phyloP scores from a whole-genome alignment of 2,888 invertebrate species.

The Thumatha senex region DNA sequence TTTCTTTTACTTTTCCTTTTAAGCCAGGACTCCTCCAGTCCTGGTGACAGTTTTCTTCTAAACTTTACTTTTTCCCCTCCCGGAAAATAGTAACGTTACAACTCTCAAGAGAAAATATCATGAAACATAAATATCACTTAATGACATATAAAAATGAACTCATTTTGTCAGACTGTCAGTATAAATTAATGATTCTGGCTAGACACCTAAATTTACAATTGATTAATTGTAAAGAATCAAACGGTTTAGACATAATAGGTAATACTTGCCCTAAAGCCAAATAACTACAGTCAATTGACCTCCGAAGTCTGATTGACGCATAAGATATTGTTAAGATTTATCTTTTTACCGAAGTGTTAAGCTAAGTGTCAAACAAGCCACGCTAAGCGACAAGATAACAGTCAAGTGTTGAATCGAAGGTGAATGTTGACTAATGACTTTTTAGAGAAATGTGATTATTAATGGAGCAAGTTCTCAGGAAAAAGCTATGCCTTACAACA shows the following conservation, averaged over 20 bases:
- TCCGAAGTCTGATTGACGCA: conserved; percentile 37
- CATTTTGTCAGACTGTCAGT: too few relatives aligned
- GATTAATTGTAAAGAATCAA: conserved; percentile 14
- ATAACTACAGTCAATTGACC: conserved; percentile 17
- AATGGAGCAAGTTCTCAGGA: too few relatives aligned
- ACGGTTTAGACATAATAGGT: conserved; percentile 1
- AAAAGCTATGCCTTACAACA: too few relatives aligned
- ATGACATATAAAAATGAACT: too few relatives aligned
- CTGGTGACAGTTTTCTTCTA: too few relatives aligned
- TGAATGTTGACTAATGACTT: conserved; percentile 2
- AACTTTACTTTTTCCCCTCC: too few relatives aligned
- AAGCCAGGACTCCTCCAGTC: too few relatives aligned
- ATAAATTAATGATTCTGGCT: neutral
- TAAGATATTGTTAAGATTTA: conserved; percentile 23
- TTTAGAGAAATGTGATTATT: neutral
- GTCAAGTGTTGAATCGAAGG: conserved; percentile 6
- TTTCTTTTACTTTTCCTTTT: too few relatives aligned
- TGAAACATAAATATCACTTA: too few relatives aligned
- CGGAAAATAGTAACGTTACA: too few relatives aligned
- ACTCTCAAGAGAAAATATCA: too few relatives aligned
- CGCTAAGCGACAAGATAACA: conserved; percentile 16
- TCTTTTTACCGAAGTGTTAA: conserved; percentile 36
- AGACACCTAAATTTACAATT: neutral
- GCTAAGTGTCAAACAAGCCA: conserved; percentile 31
- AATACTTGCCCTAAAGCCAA: conserved; percentile 14